Evolutionary conservation across 2,888 invertebrate species (phyloP).

Genomic region (Ophraella communa): DNA sequence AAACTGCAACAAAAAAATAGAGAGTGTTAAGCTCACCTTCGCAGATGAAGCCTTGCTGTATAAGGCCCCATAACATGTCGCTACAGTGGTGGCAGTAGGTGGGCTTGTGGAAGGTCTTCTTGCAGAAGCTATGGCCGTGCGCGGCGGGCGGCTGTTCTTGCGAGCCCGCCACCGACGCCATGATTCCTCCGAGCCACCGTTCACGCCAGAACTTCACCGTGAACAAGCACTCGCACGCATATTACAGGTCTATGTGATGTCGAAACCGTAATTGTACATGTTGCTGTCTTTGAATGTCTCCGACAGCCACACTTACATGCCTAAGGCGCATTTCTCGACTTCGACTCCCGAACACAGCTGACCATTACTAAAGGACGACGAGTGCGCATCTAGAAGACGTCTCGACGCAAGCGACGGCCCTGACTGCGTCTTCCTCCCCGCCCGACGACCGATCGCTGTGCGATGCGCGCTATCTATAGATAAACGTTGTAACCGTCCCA

Average conservation of each 20-base stretch:
- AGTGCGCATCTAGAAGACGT: conserved; percentile 52
- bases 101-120: conserved; percentile 99
- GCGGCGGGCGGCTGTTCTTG: conserved; percentile 65
- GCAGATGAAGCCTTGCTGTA: conserved; percentile 99
- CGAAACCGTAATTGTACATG: conserved; percentile 65
- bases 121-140: conserved; percentile 97
- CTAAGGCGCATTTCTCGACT: conserved; percentile 58
- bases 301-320: conserved; percentile 56
- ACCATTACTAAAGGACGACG: conserved; percentile 55
- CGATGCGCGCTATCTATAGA: conserved; percentile 21
- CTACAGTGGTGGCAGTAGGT: conserved; percentile 99
- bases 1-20: conserved; percentile 3
- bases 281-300: conserved; percentile 60
- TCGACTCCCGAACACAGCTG: conserved; percentile 54
- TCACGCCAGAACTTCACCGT: conserved; percentile 70
- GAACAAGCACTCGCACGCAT: conserved; percentile 61
- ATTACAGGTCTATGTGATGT: conserved; percentile 67
- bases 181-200: conserved; percentile 65
- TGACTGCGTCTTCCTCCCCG: conserved; percentile 32
- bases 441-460: conserved; percentile 13
- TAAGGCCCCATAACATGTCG: conserved; percentile 99
- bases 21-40: conserved; percentile 77
- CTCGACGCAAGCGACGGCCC: conserved; percentile 45
- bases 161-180: conserved; percentile 62
- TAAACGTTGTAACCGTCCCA: background rate